Conservation (phyloP, 1,140 invertebrate species). For the Drosophila prosaltans region DNA sequence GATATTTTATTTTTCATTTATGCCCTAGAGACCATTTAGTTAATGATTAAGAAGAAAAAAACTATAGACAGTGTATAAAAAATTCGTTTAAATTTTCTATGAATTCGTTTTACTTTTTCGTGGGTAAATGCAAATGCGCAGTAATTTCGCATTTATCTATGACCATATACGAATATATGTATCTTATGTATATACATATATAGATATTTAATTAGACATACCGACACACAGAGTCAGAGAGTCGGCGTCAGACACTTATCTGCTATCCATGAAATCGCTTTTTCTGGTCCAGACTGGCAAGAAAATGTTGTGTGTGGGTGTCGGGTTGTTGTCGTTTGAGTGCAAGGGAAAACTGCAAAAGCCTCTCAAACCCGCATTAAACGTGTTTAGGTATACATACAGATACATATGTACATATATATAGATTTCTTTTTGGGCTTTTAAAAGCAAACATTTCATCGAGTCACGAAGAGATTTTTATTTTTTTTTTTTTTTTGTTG, state of each 20-base stretch:
- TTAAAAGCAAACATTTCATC: constrained; percentile 56
- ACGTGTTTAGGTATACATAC: constrained; percentile 69
- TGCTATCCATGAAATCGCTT: constrained; percentile 58
- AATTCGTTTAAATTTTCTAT: background rate
- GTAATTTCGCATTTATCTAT: constrained; percentile 27
- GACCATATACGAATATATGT: constrained; percentile 19
- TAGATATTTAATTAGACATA: constrained; percentile 58
- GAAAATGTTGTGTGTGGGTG: constrained; percentile 59
- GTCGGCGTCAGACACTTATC: constrained; percentile 41
- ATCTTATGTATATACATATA: constrained; percentile 9
- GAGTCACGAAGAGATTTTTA: constrained; percentile 55
- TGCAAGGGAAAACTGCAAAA: constrained; percentile 54
- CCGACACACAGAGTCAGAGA: constrained; percentile 20
- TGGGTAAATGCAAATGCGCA: constrained; percentile 24
- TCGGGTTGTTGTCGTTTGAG: constrained; percentile 38
- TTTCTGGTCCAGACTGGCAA: constrained; percentile 27
- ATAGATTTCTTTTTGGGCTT: constrained; percentile 30
- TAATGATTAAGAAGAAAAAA: background rate
- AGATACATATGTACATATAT: background rate
- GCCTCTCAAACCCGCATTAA: constrained; percentile 52
- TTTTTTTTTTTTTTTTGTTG: constrained; percentile 4
- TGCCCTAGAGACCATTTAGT: background rate
- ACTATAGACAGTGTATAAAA: background rate
- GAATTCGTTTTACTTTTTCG: background rate
- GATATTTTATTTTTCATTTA: background rate